phyloP scores from a whole-genome alignment of 2,888 invertebrate species.

The Scrobipalpa atriplicella region DNA sequence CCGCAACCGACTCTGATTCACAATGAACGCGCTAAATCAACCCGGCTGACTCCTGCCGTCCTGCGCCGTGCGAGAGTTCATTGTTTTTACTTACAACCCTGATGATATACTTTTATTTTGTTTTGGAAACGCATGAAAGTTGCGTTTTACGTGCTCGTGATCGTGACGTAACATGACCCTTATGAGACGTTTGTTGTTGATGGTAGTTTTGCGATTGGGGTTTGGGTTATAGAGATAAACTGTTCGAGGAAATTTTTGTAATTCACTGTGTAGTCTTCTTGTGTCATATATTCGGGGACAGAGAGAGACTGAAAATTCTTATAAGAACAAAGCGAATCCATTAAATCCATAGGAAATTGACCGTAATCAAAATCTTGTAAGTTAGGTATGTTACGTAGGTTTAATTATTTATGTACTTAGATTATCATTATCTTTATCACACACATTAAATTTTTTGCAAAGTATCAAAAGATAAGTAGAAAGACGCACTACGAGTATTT shows the following conservation, averaged over 20 bases:
- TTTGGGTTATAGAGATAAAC: not conserved
- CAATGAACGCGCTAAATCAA: conserved; percentile 43
- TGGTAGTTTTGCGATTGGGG: not conserved
- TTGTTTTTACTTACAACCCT: conserved; percentile 64
- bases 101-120: conserved; percentile 44
- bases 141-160: conserved; percentile 24
- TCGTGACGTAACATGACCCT: conserved; percentile 20
- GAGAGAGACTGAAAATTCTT: too few species aligned
- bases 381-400: too few species aligned
- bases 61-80: conserved; percentile 71
- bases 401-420: too few species aligned
- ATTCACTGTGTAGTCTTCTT: not conserved
- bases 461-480: too few species aligned
- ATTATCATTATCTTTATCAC: too few species aligned
- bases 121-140: conserved; percentile 19
- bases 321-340: too few species aligned
- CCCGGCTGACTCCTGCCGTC: conserved; percentile 30
- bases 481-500: not conserved
- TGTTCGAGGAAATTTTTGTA: not conserved
- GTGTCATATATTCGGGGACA: too few species aligned
- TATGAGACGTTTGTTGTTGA: conserved; percentile 1
- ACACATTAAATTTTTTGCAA: too few species aligned
- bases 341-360: too few species aligned
- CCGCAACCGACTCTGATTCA: conserved; percentile 50
- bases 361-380: too few species aligned